phyloP scores from a whole-genome alignment of 2,113 vertebrate species.

The Drymodes brunneopygia region DNA sequence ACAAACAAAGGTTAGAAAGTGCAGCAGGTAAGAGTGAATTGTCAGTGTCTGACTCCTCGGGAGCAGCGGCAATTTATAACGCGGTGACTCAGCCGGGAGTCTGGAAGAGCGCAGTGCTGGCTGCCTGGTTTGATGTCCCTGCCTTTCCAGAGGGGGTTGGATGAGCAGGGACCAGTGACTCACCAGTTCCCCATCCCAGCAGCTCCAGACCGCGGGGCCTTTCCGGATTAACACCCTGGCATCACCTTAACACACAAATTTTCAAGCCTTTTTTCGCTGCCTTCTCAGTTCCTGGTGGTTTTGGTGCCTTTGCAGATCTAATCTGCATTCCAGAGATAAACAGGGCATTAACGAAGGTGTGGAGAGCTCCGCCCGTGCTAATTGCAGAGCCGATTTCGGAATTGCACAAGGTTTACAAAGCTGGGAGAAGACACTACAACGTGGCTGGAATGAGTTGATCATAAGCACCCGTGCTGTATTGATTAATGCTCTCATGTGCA shows the following conservation, averaged over 20 bases:
- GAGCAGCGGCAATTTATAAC: not conserved
- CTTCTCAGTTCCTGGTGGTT: not conserved
- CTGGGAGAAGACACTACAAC: not conserved
- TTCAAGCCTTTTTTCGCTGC: not conserved
- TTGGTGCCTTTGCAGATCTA: not conserved
- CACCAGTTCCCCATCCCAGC: not conserved
- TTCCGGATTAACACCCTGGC: fast-evolving
- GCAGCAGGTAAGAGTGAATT: not conserved
- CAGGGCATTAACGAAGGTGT: not conserved
- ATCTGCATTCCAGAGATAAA: not conserved
- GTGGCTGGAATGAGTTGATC: not conserved
- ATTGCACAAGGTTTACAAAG: not conserved
- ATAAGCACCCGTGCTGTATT: not conserved
- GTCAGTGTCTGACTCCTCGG: not conserved
- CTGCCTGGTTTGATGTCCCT: not conserved
- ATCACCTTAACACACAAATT: fast-evolving
- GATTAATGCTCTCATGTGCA: not conserved
- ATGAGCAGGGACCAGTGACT: not conserved
- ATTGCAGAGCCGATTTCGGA: not conserved
- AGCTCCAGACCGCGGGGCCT: fast-evolving
- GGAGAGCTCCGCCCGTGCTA: not conserved
- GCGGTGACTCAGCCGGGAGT: not conserved
- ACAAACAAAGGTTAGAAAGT: not conserved
- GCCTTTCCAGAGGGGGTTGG: not conserved
- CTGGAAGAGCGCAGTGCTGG: not conserved